Conservation (phyloP, 2,797 vertebrate species). For the Uromys caudimaculatus region DNA sequence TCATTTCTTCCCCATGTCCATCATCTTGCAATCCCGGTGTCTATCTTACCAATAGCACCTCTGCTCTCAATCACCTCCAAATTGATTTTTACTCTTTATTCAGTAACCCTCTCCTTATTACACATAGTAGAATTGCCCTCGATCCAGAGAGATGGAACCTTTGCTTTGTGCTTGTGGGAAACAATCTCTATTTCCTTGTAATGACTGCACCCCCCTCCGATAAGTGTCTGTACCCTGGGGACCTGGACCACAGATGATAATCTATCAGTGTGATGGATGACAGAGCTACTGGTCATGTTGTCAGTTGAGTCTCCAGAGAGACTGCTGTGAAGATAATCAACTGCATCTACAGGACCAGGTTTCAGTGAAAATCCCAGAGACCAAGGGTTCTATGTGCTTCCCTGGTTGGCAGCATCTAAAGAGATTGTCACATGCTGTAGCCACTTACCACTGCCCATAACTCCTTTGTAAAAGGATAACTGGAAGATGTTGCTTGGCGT, state of each 20-base stretch:
- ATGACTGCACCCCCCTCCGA: neutral
- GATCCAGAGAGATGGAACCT: neutral
- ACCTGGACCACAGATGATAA: neutral
- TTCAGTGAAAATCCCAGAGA: neutral
- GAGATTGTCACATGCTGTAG: neutral
- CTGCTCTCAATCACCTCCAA: neutral
- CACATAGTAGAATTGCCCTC: neutral
- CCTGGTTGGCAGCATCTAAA: neutral
- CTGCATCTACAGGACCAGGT: neutral
- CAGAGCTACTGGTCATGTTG: neutral
- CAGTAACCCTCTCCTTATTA: neutral
- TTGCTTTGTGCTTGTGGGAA: neutral
- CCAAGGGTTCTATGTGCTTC: neutral
- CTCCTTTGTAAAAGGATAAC: neutral
- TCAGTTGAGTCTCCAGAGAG: neutral
- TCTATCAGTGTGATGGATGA: neutral
- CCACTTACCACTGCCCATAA: neutral
- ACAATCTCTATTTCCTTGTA: neutral
- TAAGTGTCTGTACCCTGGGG: neutral
- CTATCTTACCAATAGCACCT: neutral
- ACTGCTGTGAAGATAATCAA: neutral
- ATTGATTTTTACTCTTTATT: neutral
- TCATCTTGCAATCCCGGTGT: neutral
- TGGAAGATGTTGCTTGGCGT: neutral
- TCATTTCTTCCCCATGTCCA: neutral